Evolutionary conservation across 2,888 invertebrate species (phyloP), one percentile per base, ranked within the genome.

Genomic region (Andrena haemorrhoa): DNA sequence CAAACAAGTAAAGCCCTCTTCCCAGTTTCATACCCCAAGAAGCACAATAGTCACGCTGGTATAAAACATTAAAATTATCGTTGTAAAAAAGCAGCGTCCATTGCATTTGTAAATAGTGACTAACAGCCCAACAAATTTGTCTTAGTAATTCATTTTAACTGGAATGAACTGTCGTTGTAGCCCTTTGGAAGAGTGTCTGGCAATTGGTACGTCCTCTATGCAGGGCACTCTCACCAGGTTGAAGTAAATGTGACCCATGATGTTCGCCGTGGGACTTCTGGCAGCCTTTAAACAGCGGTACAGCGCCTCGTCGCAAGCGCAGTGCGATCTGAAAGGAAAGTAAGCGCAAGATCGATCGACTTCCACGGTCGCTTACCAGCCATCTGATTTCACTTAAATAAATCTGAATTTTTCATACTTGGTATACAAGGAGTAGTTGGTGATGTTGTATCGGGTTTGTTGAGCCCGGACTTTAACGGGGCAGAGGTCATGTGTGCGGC

Each of bases 401-500:
- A 53, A 53, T 53, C 53, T 53, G 20, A 53, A 75, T 31, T 75
- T 73, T 64, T 58, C 95, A 94, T 93, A 95, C 95, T 97, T 98
- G 92, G 97, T 98, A 94, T 97, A 98, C 51, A 97, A 94, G 0
- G 97, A 97, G 92, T 96, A 96, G 94, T 98, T 98, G 75, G 96
- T 97, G 81, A 98, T 95, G 92, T 97, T 97, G 94, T 98, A 98
- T 88, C 97, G 96, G 76, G 94, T 94, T 53, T 95, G 95, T 92
- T 96, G 96, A 23, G 96, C 96, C 29, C 95, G 94, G 60, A 97
- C 95, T 93, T 98, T 98, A 69, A 97, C 96, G 1, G 98, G 98
- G 92, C 98, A 98, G 70, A 98, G 95, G 94, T 98, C 98, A 93
- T 98, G 98, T 20, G 96, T 96, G 79, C 98, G 95, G 94, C 98